These are phyloP conservation scores for Coleophora flavipennella DNA, from an alignment of 2,888 invertebrate species.

Conservation along the genomic window DNA sequence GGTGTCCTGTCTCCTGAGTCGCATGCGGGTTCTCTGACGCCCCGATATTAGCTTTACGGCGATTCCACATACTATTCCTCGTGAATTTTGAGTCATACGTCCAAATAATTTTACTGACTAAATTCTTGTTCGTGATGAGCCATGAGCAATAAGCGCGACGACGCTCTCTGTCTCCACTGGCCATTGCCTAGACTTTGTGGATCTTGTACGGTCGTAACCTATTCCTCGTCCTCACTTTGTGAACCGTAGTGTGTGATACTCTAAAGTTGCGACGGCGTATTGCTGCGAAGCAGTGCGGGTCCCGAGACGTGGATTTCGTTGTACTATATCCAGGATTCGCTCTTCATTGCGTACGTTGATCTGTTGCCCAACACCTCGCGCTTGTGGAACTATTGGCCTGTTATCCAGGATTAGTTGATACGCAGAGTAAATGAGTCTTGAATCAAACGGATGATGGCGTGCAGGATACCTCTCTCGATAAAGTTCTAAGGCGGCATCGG, in stretches of 20 bases:
- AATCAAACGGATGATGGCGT: background rate
- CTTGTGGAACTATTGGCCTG: background rate
- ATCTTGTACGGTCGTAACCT: slow-evolving; percentile 3
- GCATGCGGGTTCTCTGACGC: slow-evolving; percentile 4
- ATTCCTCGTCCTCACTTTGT: slow-evolving; percentile 2
- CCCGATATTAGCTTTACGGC: slow-evolving; percentile 6
- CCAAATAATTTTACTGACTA: slow-evolving; percentile 6
- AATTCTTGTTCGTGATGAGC: slow-evolving; percentile 1
- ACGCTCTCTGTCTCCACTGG: slow-evolving; percentile 1
- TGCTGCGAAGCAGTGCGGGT: background rate
- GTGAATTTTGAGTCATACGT: slow-evolving; percentile 11
- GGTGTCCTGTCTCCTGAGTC: slow-evolving; percentile 1
- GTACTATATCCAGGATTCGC: background rate
- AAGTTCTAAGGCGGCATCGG: too few species aligned
- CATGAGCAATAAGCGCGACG: slow-evolving; percentile 3
- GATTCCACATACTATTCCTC: slow-evolving; percentile 9
- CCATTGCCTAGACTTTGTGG: slow-evolving; percentile 5
- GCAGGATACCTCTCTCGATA: background rate
- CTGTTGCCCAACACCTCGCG: background rate
- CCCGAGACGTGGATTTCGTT: background rate
- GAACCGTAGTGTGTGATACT: background rate
- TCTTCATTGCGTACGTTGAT: background rate
- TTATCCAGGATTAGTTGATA: background rate
- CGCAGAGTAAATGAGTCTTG: background rate
- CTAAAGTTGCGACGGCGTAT: background rate